Evolutionary conservation across 2,888 invertebrate genomes (phyloP).

Genomic region (Galeopsomyia nigrocyanea): DNA sequence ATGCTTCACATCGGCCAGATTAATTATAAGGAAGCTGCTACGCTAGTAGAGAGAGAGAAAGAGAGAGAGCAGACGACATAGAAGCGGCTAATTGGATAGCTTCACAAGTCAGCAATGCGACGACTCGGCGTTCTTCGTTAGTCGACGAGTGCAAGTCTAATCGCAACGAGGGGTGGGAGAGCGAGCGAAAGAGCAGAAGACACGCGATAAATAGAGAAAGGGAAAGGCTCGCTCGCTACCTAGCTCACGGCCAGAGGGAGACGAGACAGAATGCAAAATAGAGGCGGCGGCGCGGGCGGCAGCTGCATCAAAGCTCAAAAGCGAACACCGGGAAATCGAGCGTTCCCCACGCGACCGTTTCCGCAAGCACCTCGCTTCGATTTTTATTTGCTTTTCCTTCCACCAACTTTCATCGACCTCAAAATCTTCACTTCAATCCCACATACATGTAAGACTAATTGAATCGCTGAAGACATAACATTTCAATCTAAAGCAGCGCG

Average conservation of each 20-base stretch:
- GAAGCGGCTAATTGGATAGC: constrained; percentile 43
- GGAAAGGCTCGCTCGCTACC: constrained; percentile 41
- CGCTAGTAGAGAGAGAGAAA: constrained; percentile 13
- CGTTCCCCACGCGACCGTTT: constrained; percentile 47
- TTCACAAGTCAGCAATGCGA: constrained; percentile 27
- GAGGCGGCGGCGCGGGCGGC: constrained; percentile 54
- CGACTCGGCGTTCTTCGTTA: constrained; percentile 16
- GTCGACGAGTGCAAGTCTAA: constrained; percentile 7
- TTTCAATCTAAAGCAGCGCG: no score
- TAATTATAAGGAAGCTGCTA: constrained; percentile 26
- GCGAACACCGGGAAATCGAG: constrained; percentile 55
- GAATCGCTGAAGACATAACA: no score
- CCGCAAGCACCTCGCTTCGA: background rate
- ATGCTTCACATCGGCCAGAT: constrained; percentile 30
- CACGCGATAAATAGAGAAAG: constrained; percentile 41
- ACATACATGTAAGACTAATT: no score
- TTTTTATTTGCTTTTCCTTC: background rate
- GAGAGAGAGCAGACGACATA: constrained; percentile 4
- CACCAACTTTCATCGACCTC: background rate
- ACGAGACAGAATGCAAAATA: constrained; percentile 66
- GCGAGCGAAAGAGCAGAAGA: no score
- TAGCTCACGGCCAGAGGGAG: constrained; percentile 48
- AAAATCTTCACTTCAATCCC: no score
- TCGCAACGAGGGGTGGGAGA: background rate
- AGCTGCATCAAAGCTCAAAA: constrained; percentile 60